Percentiles rank a stretch among this genome's conserved stretches.
phyloP scores from a whole-genome alignment of 1,140 invertebrate genomes.

The Microvelia longipes region DNA sequence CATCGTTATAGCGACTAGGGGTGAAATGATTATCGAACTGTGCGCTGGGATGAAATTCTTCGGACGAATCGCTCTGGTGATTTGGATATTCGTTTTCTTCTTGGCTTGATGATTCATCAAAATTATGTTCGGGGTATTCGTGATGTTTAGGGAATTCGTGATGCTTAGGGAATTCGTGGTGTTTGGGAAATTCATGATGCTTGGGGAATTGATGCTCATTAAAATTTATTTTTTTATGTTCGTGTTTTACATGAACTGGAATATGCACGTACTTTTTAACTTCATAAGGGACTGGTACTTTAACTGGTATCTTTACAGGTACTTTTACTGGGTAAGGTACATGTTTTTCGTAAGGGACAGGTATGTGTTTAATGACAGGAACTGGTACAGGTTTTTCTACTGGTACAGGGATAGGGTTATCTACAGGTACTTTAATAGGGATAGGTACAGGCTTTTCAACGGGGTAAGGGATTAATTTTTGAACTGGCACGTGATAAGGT shows the following conservation, averaged over 20 bases:
- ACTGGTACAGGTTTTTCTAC: constrained; percentile 42
- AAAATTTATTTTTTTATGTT: too few species aligned
- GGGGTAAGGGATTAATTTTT: constrained; percentile 33
- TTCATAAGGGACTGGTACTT: constrained; percentile 8
- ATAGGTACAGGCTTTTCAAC: constrained; percentile 46
- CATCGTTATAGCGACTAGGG: too few species aligned
- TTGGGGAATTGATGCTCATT: too few species aligned
- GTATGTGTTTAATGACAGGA: constrained; percentile 28
- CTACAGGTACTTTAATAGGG: constrained; percentile 39
- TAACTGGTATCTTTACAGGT: constrained; percentile 7
- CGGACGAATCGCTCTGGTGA: neutral
- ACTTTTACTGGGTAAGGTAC: constrained; percentile 9
- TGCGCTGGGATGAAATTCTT: neutral
- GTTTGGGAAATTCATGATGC: neutral
- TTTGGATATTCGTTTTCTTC: neutral
- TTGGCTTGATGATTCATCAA: neutral
- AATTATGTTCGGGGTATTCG: too few species aligned
- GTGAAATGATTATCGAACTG: neutral
- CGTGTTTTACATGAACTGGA: neutral
- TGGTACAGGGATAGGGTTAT: constrained; percentile 32
- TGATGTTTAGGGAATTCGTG: neutral
- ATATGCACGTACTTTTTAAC: constrained; percentile 18
- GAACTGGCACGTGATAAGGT: constrained; percentile 30
- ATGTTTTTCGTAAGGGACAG: constrained; percentile 15
- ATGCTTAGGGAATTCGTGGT: neutral